phyloP scores from a whole-genome alignment of 2,113 vertebrate genomes.

The Oreotrochilus melanogaster region DNA sequence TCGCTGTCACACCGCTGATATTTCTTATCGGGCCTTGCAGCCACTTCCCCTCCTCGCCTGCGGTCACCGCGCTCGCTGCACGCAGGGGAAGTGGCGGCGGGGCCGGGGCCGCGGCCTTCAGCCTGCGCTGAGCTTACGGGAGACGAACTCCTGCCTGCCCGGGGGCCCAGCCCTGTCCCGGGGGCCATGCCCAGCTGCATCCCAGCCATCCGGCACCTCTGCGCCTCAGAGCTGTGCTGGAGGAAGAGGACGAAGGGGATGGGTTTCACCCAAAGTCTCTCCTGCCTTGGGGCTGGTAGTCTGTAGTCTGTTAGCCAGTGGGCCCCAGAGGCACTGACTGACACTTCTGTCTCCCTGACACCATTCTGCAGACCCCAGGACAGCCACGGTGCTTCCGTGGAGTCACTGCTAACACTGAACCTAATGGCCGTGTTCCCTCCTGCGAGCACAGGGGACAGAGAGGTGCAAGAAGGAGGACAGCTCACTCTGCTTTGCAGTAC shows the following conservation, averaged over 20 bases:
- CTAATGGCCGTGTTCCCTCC: neutral
- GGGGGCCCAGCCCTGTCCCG: rapidly evolving
- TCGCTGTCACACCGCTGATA: conserved; percentile 57
- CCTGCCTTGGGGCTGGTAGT: neutral
- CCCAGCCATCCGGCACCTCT: neutral
- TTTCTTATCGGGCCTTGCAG: conserved; percentile 67
- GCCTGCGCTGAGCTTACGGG: neutral
- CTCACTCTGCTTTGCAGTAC: neutral
- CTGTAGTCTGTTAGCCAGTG: neutral
- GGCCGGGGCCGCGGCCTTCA: neutral
- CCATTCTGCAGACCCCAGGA: neutral
- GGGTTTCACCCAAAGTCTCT: neutral
- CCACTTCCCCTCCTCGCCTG: conserved; percentile 70
- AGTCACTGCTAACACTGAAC: neutral
- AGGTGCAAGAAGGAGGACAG: rapidly evolving
- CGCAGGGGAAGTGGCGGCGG: conserved; percentile 27
- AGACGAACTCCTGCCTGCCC: neutral
- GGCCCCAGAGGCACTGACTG: neutral
- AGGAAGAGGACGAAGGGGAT: neutral
- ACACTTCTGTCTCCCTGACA: neutral
- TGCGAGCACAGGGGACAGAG: neutral
- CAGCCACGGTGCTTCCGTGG: rapidly evolving
- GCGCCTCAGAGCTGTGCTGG: neutral
- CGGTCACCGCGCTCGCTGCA: conserved; percentile 1
- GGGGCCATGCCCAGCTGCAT: rapidly evolving